Percentiles rank a stretch among this genome's conserved stretches.
Conservation (phyloP, 2,888 invertebrate species). For the Falcaria lacertinaria region DNA sequence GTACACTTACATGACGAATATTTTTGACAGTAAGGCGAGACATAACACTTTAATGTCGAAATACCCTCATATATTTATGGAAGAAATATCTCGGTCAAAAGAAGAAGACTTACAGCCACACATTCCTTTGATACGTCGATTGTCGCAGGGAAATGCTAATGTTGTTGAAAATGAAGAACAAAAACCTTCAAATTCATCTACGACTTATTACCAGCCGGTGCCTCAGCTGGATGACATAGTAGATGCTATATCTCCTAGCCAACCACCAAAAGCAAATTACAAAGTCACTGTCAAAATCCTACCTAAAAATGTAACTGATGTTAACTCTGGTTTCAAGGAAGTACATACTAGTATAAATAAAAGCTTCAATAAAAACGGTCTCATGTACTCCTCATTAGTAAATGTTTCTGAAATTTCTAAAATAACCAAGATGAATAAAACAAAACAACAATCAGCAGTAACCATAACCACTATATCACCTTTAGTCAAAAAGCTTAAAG, state of each 20-base stretch:
- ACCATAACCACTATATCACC: slow-evolving; percentile 8
- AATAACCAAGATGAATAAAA: slow-evolving; percentile 40
- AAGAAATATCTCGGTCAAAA: slow-evolving; percentile 38
- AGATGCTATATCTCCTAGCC: slow-evolving; percentile 25
- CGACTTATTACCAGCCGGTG: slow-evolving; percentile 5
- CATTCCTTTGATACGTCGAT: background rate
- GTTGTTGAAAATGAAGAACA: slow-evolving; percentile 5
- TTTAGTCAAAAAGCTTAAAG: slow-evolving; percentile 21
- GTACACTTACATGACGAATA: slow-evolving; percentile 13
- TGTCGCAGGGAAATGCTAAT: background rate
- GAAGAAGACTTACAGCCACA: slow-evolving; percentile 22
- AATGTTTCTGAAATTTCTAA: slow-evolving; percentile 66
- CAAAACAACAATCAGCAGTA: slow-evolving; percentile 7
- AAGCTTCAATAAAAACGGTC: slow-evolving; percentile 56
- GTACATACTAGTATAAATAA: slow-evolving; percentile 64
- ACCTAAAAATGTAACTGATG: slow-evolving; percentile 46
- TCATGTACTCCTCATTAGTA: slow-evolving; percentile 50
- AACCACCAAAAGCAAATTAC: slow-evolving; percentile 31
- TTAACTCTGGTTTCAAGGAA: slow-evolving; percentile 56
- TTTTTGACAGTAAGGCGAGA: slow-evolving; percentile 32
- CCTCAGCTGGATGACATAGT: slow-evolving; percentile 35
- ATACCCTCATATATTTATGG: slow-evolving; percentile 64
- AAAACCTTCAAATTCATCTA: slow-evolving; percentile 7
- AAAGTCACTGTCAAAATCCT: slow-evolving; percentile 60
- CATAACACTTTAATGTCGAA: slow-evolving; percentile 53